A percentile compares a stretch with the other conserved stretches of the same genome.
Evolutionary conservation across 2,797 vertebrate genomes (phyloP).

Genomic region (Pangasius krempfi): DNA sequence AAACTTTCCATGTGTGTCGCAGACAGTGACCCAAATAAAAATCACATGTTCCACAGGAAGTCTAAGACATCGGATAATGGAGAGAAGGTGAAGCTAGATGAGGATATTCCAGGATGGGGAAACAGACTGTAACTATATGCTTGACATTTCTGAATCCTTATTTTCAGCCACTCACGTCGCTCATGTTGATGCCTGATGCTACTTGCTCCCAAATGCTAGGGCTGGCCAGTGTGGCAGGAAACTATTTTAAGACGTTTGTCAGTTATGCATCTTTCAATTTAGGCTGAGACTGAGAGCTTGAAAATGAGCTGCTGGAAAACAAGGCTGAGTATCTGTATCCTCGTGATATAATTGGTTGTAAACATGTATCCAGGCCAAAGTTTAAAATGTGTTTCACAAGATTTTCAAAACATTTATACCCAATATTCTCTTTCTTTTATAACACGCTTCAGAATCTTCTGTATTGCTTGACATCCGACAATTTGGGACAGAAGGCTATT

Average conservation of each 20-base stretch:
- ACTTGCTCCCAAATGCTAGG: slow-evolving; percentile 35
- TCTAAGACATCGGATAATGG: background rate
- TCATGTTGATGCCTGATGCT: slow-evolving; percentile 28
- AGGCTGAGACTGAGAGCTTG: slow-evolving; percentile 21
- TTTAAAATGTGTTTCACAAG: slow-evolving; percentile 18
- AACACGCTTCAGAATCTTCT: background rate
- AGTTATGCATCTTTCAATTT: slow-evolving; percentile 44
- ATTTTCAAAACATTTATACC: slow-evolving; percentile 3
- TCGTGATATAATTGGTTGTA: slow-evolving; percentile 25
- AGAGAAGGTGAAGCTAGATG: slow-evolving; percentile 11
- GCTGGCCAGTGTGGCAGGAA: slow-evolving; percentile 16
- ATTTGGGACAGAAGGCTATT: background rate
- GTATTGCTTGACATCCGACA: background rate
- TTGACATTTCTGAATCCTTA: slow-evolving; percentile 29
- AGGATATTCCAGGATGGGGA: slow-evolving; percentile 34
- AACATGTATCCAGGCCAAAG: slow-evolving; percentile 1
- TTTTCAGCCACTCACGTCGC: slow-evolving; percentile 35
- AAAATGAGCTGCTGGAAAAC: slow-evolving; percentile 39
- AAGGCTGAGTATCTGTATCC: slow-evolving; percentile 15
- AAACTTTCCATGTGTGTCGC: background rate
- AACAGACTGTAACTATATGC: slow-evolving; percentile 31
- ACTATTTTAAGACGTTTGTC: slow-evolving; percentile 57
- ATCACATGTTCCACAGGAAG: slow-evolving; percentile 11
- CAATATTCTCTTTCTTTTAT: background rate
- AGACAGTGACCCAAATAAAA: slow-evolving; percentile 26